Base-by-base conservation (phyloP, 2,113 vertebrate genomes). In the Marmota flaviventris region DNA sequence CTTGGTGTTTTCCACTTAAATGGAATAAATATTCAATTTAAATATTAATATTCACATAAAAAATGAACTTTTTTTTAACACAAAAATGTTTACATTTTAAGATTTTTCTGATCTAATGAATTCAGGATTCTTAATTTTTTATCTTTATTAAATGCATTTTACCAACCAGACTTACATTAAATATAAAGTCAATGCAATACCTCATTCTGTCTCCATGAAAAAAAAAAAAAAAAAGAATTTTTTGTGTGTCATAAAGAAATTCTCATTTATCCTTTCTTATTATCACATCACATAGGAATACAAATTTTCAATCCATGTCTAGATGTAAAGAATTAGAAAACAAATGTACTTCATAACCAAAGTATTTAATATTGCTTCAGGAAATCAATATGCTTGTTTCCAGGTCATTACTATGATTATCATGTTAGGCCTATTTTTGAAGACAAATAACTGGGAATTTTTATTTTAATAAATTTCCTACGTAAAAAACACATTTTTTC, bases 41-140 rank as follows among this genome's bases (percentile, higher is more conserved):
- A 42, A 42, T 45, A 45, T 95, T 92, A 93, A 73, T 32, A 88
- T 56, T 79, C 56, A 85, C 42, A 58, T 93, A 69, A 97, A 90
- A 91, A 94, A 77, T 7, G 0, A 86, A 61, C 5, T 25, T 53
- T 79, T 86, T 45, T 45, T 45, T 9, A 45, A 45, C 45, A 45
- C 45, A 45, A 45, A 45, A 9, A 45, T 45, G 45, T 45, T 45
- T 45, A 45, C 90, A 81, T 85, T 82, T 94, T 81, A 95, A 96
- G 70, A 77, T 4, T 89, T 72, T 95, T 63, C 58, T 76, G n/a
- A 72, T 11, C 24, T 95, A 83, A 88, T 56, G 2, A n/a, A 89
- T 77, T 96, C 76, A 24, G 5, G 10, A 95, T n/a, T 85, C 78
- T 93, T 95, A n/a, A 85, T 63, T 87, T 97, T 83, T 83, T 69